phyloP scores from a whole-genome alignment of 2,888 invertebrate species.

The Diabrotica balteata region DNA sequence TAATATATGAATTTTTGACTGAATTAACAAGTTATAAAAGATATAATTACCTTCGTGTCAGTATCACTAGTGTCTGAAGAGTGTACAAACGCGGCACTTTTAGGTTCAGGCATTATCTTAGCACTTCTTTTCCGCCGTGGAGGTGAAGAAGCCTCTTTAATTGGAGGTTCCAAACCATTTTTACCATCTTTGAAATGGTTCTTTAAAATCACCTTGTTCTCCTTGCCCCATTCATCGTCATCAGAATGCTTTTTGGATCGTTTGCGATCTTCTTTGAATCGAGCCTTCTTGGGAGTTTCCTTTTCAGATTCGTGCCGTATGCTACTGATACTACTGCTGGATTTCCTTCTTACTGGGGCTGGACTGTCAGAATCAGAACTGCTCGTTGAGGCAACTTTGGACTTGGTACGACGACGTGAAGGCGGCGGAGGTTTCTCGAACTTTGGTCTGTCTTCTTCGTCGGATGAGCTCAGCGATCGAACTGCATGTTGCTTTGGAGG shows the following conservation, averaged over 20 bases:
- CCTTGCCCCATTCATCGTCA: slow-evolving; percentile 56
- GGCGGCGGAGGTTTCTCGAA: slow-evolving; percentile 51
- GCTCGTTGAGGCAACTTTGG: slow-evolving; percentile 44
- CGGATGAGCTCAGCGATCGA: slow-evolving; percentile 55
- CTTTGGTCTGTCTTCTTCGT: slow-evolving; percentile 51
- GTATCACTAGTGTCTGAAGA: slow-evolving; percentile 42
- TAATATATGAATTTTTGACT: too few species aligned
- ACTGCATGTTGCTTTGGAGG: slow-evolving; percentile 49
- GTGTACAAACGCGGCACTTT: slow-evolving; percentile 34
- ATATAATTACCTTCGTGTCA: slow-evolving; percentile 27
- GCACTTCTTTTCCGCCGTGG: slow-evolving; percentile 53
- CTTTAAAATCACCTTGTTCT: slow-evolving; percentile 50
- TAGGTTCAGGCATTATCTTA: slow-evolving; percentile 43
- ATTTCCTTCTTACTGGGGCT: slow-evolving; percentile 33
- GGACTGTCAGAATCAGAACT: slow-evolving; percentile 48
- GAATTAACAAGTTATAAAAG: neutral
- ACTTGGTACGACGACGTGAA: slow-evolving; percentile 48
- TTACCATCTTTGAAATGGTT: slow-evolving; percentile 50
- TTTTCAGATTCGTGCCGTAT: slow-evolving; percentile 41
- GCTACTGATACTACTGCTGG: slow-evolving; percentile 34
- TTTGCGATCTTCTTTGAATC: slow-evolving; percentile 45
- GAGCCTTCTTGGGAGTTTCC: slow-evolving; percentile 43
- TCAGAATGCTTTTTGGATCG: slow-evolving; percentile 40
- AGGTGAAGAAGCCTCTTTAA: slow-evolving; percentile 52
- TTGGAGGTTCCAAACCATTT: slow-evolving; percentile 45